These are phyloP conservation scores for Falcaria lacertinaria DNA, from an alignment of 2,888 invertebrate species.

Conservation along the genomic window DNA sequence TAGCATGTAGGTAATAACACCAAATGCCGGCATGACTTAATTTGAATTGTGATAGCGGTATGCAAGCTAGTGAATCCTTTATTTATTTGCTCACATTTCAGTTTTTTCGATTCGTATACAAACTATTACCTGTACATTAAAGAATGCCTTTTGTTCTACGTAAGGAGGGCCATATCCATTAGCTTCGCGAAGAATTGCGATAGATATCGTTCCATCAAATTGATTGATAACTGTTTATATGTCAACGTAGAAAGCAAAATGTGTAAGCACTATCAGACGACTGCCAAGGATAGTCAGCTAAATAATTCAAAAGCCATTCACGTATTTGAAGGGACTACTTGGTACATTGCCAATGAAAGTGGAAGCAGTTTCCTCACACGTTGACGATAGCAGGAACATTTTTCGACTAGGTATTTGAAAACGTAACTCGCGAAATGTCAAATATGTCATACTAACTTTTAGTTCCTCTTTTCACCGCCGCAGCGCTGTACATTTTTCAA, in stretches of 20 bases:
- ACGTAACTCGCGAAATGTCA: no score
- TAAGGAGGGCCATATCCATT: not conserved
- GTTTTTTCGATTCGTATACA: no score
- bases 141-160: not conserved
- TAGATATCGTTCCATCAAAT: not conserved
- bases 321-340: not conserved
- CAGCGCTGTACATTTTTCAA: no score
- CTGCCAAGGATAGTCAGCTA: not conserved
- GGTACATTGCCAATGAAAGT: not conserved
- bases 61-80: no score
- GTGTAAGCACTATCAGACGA: not conserved
- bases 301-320: not conserved
- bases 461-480: no score
- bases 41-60: no score
- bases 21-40: no score
- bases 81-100: no score
- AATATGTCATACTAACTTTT: no score
- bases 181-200: not conserved
- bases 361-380: not conserved
- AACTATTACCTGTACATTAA: not conserved
- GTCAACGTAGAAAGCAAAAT: slow-evolving; percentile 6
- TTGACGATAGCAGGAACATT: no score
- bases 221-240: not conserved
- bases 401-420: no score
- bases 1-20: no score